phyloP scores from a whole-genome alignment of 2,888 invertebrate species.

The Drosophila kuntzei region DNA sequence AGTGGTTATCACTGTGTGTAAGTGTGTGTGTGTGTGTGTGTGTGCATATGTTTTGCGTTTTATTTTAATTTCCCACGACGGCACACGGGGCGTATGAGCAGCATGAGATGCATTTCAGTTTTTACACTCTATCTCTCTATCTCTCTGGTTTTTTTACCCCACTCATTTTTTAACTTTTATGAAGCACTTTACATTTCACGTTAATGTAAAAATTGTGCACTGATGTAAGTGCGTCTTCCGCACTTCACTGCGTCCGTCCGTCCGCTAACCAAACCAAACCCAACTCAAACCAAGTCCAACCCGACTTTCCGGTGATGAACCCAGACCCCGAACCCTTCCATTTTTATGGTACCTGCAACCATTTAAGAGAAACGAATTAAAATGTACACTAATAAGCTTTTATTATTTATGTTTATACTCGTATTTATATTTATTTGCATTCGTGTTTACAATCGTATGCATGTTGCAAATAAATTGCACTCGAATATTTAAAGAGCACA shows the following conservation, averaged over 20 bases:
- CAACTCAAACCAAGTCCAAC: too few relatives aligned
- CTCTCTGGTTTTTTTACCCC: neutral
- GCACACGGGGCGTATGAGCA: constrained; percentile 49
- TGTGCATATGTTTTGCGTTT: constrained; percentile 53
- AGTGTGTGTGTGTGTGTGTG: constrained; percentile 24
- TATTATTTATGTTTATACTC: constrained; percentile 70
- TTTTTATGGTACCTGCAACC: constrained; percentile 44
- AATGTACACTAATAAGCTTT: constrained; percentile 77
- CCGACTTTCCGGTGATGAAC: neutral
- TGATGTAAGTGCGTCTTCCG: constrained; percentile 79
- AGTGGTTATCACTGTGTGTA: constrained; percentile 32
- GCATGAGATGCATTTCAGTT: constrained; percentile 34
- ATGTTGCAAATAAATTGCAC: constrained; percentile 74
- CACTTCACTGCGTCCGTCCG: constrained; percentile 55
- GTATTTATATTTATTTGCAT: constrained; percentile 41
- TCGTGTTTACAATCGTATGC: constrained; percentile 32
- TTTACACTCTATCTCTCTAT: constrained; percentile 3
- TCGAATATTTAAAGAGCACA: constrained; percentile 45
- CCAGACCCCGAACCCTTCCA: neutral
- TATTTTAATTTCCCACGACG: constrained; percentile 78
- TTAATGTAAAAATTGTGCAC: constrained; percentile 80
- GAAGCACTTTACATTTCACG: constrained; percentile 57
- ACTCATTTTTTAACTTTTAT: neutral
- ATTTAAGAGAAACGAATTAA: constrained; percentile 77
- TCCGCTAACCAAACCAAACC: constrained; percentile 59